Conservation (phyloP, 2,797 vertebrate genomes). For the Diplodus sargus region DNA sequence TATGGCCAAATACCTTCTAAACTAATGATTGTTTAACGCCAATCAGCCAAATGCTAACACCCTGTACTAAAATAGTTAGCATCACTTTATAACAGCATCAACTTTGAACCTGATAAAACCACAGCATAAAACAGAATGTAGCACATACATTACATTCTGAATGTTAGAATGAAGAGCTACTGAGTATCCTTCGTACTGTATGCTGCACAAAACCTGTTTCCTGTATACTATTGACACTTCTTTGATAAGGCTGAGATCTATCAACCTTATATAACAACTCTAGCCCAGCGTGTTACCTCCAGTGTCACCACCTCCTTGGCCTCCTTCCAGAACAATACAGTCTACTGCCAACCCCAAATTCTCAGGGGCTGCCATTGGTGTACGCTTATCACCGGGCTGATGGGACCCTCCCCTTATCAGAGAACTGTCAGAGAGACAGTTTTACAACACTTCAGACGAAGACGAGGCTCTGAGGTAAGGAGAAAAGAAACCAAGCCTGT, state of each 20-base stretch:
- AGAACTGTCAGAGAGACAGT: conserved; percentile 11
- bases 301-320: neutral
- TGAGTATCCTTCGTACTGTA: neutral
- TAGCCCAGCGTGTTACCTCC: neutral
- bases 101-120: neutral
- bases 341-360: neutral
- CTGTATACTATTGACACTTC: neutral
- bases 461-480: conserved; percentile 37
- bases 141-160: too few species aligned
- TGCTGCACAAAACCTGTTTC: neutral
- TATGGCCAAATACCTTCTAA: too few species aligned
- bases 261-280: neutral
- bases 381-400: conserved; percentile 45
- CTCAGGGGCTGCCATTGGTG: conserved; percentile 23
- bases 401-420: conserved; percentile 18
- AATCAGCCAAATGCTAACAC: neutral
- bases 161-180: neutral
- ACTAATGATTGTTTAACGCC: neutral
- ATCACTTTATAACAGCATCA: neutral
- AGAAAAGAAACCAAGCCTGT: neutral
- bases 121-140: neutral
- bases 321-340: neutral
- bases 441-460: conserved; percentile 24
- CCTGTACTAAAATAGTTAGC: neutral
- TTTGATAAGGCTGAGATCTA: neutral